A percentile compares a stretch with the other conserved stretches of the same genome.
These are phyloP conservation scores for Paradisaea rubra DNA, from an alignment of 2,113 vertebrate genomes.

Conservation along the genomic window DNA sequence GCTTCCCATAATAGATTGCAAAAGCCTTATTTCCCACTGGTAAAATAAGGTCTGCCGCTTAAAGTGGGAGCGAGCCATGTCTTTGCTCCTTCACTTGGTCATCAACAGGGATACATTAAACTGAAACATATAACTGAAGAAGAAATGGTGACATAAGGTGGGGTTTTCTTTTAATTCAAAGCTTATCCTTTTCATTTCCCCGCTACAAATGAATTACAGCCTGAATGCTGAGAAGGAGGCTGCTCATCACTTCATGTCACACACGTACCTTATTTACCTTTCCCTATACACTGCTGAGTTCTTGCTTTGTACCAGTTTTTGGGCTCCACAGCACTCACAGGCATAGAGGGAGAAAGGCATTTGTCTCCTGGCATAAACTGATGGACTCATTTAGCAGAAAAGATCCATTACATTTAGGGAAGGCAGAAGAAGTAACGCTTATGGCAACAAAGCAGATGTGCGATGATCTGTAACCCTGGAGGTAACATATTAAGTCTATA, in stretches of 20 bases:
- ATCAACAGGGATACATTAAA: slow-evolving; percentile 39
- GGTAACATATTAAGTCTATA: not conserved
- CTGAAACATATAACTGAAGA: not conserved
- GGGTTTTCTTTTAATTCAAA: not conserved
- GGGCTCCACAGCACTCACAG: not conserved
- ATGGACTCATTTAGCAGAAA: not conserved
- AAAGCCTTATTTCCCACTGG: slow-evolving; percentile 70
- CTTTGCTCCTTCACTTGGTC: slow-evolving; percentile 67
- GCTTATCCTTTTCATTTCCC: not conserved
- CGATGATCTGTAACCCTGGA: not conserved
- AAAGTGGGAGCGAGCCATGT: slow-evolving; percentile 4
- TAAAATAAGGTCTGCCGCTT: slow-evolving; percentile 56
- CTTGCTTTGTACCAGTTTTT: not conserved
- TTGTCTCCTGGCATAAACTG: not conserved
- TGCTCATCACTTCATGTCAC: not conserved
- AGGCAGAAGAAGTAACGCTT: not conserved
- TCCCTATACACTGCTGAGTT: not conserved
- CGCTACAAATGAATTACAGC: not conserved
- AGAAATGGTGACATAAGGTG: not conserved
- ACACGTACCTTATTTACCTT: not conserved
- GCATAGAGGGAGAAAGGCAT: not conserved
- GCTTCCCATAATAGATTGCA: slow-evolving; percentile 62
- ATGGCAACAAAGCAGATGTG: not conserved
- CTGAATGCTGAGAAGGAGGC: not conserved
- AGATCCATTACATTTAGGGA: not conserved